phyloP scores from a whole-genome alignment of 2,113 vertebrate species.

The Diadophis punctatus region DNA sequence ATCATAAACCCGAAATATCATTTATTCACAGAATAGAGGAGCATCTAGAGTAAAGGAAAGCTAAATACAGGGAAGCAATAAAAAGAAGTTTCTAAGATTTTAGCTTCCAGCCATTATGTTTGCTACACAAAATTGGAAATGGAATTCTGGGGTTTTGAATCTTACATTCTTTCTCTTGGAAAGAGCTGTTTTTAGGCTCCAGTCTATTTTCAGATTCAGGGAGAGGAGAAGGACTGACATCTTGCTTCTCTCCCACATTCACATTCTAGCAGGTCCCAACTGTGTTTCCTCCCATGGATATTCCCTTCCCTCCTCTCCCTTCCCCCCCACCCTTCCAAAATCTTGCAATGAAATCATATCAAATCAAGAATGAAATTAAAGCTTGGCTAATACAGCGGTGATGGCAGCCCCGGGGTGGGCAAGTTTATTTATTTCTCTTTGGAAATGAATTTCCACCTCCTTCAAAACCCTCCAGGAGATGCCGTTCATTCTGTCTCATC shows the following conservation, averaged over 20 bases:
- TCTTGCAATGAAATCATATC: slow-evolving; percentile 31
- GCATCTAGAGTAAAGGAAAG: neutral
- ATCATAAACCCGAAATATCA: neutral
- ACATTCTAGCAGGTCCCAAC: neutral
- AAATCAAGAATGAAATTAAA: slow-evolving; percentile 34
- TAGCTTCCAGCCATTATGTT: neutral
- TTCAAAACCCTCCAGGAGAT: slow-evolving; percentile 26
- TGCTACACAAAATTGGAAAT: neutral
- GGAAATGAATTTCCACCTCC: slow-evolving; percentile 30
- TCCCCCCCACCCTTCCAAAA: neutral
- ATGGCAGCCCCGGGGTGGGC: slow-evolving; percentile 22
- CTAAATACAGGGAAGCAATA: neutral
- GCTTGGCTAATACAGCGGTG: slow-evolving; percentile 19
- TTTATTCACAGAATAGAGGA: neutral
- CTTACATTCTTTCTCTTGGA: neutral
- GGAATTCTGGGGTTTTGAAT: neutral
- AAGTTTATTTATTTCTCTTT: slow-evolving; percentile 40
- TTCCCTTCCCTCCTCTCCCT: neutral
- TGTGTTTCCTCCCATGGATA: slow-evolving; percentile 1
- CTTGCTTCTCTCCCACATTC: neutral
- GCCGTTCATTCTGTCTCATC: slow-evolving; percentile 28
- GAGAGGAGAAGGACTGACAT: neutral
- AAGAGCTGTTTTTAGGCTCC: neutral
- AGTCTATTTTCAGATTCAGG: neutral
- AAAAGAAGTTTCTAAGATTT: neutral